phyloP scores from a whole-genome alignment of 2,797 vertebrate species.

The Muscicapa striata region DNA sequence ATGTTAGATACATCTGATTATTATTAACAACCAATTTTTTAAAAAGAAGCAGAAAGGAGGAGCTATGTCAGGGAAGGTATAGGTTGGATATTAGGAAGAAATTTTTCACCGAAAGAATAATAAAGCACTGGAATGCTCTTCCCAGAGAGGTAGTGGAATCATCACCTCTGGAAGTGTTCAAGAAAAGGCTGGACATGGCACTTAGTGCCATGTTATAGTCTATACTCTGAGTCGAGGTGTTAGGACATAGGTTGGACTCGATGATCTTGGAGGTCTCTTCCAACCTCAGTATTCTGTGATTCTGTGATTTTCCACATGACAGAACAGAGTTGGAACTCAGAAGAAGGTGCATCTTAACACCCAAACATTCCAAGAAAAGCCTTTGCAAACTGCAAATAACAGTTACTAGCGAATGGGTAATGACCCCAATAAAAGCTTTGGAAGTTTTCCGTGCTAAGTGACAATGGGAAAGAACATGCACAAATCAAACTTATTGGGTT shows the following conservation, averaged over 20 bases:
- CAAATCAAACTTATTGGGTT: background rate
- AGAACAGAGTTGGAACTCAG: background rate
- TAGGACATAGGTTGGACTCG: too few species aligned
- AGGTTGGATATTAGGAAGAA: too few species aligned
- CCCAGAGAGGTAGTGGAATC: too few species aligned
- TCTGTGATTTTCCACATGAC: background rate
- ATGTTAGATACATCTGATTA: background rate
- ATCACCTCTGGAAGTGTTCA: too few species aligned
- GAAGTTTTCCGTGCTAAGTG: background rate
- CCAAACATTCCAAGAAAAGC: background rate
- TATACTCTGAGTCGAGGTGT: too few species aligned
- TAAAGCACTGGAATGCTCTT: too few species aligned
- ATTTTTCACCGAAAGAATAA: too few species aligned
- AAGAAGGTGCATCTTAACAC: background rate
- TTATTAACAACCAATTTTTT: background rate
- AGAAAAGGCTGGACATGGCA: too few species aligned
- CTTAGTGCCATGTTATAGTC: too few species aligned
- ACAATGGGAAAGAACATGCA: background rate
- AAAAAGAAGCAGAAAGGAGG: background rate
- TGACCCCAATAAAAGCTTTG: background rate
- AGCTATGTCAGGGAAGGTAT: too few species aligned
- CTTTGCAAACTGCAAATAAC: background rate
- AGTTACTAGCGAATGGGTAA: background rate
- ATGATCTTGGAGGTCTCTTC: too few species aligned
- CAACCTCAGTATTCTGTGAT: too few species aligned